These are phyloP conservation scores for Uria lomvia DNA, from an alignment of 2,113 vertebrate species.

Conservation along the genomic window DNA sequence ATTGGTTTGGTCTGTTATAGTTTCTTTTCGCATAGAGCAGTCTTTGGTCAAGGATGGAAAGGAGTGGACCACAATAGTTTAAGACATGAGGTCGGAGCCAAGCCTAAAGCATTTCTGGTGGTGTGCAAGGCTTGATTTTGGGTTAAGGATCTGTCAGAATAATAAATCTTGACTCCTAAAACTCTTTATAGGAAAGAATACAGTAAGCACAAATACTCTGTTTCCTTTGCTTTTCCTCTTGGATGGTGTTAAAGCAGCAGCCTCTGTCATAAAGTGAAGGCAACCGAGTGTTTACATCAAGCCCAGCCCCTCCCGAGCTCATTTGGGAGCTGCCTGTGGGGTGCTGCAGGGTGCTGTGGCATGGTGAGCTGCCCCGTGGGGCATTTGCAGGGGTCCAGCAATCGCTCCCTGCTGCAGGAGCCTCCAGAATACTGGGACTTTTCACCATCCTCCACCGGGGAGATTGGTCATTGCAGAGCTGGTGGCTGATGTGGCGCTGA, in stretches of 20 bases:
- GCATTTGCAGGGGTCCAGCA: not conserved
- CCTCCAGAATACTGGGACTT: not conserved
- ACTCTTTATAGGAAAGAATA: not conserved
- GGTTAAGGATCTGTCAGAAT: not conserved
- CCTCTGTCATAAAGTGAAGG: fast-evolving
- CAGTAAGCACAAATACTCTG: fast-evolving
- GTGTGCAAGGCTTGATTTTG: not conserved
- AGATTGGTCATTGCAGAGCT: not conserved
- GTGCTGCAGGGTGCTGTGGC: not conserved
- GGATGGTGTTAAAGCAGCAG: not conserved
- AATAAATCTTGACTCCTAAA: not conserved
- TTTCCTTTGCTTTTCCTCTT: not conserved
- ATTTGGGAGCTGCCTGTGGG: not conserved
- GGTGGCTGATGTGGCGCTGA: not conserved
- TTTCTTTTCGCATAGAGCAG: not conserved
- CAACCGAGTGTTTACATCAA: not conserved
- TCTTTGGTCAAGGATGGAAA: not conserved
- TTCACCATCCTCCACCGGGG: not conserved
- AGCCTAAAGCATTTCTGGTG: not conserved
- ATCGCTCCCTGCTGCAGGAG: not conserved
- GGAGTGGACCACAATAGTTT: not conserved
- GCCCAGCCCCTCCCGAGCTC: not conserved
- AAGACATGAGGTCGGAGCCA: not conserved
- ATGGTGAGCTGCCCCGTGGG: not conserved
- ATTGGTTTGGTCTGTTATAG: not conserved